Evolutionary conservation across 2,888 invertebrate species (phyloP).

Genomic region (Alitta virens): DNA sequence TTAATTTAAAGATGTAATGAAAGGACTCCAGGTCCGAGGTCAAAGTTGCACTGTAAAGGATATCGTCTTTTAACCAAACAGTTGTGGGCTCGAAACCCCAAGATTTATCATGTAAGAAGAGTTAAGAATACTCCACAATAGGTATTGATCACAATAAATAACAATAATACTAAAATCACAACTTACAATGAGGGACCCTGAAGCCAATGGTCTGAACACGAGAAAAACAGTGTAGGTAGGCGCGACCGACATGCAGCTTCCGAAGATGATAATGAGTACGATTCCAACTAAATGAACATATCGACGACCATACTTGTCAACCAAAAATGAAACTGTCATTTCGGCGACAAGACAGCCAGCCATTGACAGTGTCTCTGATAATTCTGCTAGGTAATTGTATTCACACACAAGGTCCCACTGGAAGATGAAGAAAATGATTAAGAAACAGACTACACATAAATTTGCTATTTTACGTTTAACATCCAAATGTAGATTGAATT

Average conservation of each 20-base stretch:
- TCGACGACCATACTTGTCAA: constrained; percentile 7
- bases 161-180: not conserved
- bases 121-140: too few species aligned
- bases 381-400: constrained; percentile 8
- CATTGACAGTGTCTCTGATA: constrained; percentile 10
- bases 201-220: not conserved
- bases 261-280: not conserved
- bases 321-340: not conserved
- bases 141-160: too few species aligned
- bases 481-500: too few species aligned
- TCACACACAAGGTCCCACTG: constrained; percentile 14
- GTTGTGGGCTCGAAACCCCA: too few species aligned
- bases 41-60: too few species aligned
- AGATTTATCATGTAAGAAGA: too few species aligned
- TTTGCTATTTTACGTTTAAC: too few species aligned
- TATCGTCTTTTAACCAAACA: too few species aligned
- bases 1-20: too few species aligned
- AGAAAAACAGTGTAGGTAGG: constrained; percentile 2
- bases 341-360: constrained; percentile 3
- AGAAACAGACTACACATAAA: too few species aligned
- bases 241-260: not conserved
- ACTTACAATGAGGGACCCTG: constrained; percentile 5
- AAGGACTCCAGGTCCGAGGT: too few species aligned
- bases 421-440: not conserved
- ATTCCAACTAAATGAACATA: not conserved